A percentile compares a stretch with the other conserved stretches of the same genome.
These are phyloP conservation scores for Heterocephalus glaber DNA, from an alignment of 2,113 vertebrate genomes.

Conservation along the genomic window DNA sequence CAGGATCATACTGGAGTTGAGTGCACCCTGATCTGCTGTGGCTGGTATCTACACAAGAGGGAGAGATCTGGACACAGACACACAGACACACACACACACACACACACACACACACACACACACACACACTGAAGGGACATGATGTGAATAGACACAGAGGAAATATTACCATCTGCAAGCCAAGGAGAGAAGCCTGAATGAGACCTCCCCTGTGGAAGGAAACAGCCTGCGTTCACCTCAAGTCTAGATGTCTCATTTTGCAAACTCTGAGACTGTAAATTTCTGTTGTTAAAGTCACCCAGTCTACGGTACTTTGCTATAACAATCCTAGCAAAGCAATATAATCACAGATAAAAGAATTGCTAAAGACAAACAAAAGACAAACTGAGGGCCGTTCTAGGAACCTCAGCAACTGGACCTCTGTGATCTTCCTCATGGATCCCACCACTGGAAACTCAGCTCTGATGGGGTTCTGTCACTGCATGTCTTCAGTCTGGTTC, in stretches of 20 bases:
- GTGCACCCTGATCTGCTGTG: neutral
- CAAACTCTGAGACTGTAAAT: neutral
- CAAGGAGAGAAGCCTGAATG: neutral
- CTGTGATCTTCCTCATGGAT: neutral
- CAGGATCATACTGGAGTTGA: neutral
- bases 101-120: neutral
- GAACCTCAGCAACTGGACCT: neutral
- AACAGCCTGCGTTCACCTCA: neutral
- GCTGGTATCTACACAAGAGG: neutral
- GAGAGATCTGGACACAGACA: neutral
- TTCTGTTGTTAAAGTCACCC: neutral
- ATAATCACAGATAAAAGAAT: neutral
- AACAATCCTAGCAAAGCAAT: neutral
- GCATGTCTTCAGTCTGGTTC: neutral
- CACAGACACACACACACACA: fast-evolving
- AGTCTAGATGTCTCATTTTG: neutral
- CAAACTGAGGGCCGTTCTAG: neutral
- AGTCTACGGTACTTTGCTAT: neutral
- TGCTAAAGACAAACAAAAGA: neutral
- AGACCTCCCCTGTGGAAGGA: neutral
- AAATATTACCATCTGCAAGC: neutral
- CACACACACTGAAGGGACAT: neutral
- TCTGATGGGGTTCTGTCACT: neutral
- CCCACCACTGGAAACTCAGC: fast-evolving
- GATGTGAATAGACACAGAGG: neutral